Conservation (phyloP, 1,140 invertebrate genomes). For the Musca vetustissima region DNA sequence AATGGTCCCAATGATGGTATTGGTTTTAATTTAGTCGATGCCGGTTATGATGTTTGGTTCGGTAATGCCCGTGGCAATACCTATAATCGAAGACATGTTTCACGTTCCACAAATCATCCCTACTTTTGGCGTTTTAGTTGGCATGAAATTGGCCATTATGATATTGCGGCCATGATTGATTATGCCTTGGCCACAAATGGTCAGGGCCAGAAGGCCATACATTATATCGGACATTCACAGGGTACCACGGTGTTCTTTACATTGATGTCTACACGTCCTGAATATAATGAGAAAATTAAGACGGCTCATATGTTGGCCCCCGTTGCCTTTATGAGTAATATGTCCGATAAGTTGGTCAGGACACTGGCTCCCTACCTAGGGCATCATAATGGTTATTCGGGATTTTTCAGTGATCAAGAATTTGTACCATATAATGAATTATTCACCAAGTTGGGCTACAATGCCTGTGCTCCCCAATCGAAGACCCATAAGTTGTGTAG, state of each 20-base stretch:
- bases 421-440: constrained; percentile 42
- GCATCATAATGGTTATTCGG: constrained; percentile 44
- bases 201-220: constrained; percentile 56
- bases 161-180: constrained; percentile 62
- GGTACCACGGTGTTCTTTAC: constrained; percentile 63
- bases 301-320: constrained; percentile 63
- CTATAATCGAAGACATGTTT: constrained; percentile 61
- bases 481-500: constrained; percentile 43
- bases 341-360: constrained; percentile 44
- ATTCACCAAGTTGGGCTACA: constrained; percentile 36
- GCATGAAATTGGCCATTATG: constrained; percentile 64
- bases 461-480: constrained; percentile 57
- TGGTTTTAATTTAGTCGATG: constrained; percentile 66
- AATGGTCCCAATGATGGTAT: constrained; percentile 63
- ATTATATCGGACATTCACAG: constrained; percentile 69
- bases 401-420: constrained; percentile 55
- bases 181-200: constrained; percentile 61
- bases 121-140: constrained; percentile 57
- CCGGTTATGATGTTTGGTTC: constrained; percentile 70
- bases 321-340: constrained; percentile 56
- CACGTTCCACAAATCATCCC: constrained; percentile 38
- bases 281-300: constrained; percentile 63
- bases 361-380: constrained; percentile 38
- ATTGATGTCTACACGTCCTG: constrained; percentile 57
- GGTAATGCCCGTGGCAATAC: constrained; percentile 68